Conservation (phyloP, 2,888 invertebrate genomes). For the Urechis unicinctus region DNA sequence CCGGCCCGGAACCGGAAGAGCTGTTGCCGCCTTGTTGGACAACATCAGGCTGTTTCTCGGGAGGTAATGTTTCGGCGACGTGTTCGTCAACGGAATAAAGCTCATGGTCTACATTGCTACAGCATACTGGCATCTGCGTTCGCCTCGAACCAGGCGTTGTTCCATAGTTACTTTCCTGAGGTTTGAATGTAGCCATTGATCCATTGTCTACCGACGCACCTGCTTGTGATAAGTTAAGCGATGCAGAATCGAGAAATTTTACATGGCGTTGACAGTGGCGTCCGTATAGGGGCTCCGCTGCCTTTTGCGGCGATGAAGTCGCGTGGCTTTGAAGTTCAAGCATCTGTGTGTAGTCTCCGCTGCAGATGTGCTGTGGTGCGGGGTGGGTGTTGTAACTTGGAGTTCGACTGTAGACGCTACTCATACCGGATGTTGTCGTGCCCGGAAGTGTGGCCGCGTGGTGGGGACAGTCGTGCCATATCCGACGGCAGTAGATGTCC, state of each 20-base stretch:
- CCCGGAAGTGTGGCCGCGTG: background rate
- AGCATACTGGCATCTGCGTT: background rate
- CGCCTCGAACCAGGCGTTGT: background rate
- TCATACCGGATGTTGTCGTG: background rate
- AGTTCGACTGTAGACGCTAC: background rate
- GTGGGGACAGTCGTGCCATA: background rate
- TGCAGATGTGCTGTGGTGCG: background rate
- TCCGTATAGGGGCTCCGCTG: background rate
- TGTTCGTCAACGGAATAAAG: background rate
- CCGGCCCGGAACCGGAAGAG: background rate
- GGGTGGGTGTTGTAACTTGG: background rate
- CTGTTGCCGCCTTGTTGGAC: background rate
- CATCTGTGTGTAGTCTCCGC: background rate
- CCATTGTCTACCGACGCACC: no score
- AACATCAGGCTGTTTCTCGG: background rate
- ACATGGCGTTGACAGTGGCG: background rate
- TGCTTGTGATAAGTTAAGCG: no score
- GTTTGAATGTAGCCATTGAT: background rate
- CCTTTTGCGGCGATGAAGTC: background rate
- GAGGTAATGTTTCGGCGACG: background rate
- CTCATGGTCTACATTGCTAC: no score
- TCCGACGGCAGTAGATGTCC: background rate
- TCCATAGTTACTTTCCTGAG: background rate
- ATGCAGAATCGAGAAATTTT: background rate
- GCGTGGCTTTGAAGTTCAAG: background rate